Conservation (phyloP, 2,888 invertebrate species). For the Apeira syringaria region DNA sequence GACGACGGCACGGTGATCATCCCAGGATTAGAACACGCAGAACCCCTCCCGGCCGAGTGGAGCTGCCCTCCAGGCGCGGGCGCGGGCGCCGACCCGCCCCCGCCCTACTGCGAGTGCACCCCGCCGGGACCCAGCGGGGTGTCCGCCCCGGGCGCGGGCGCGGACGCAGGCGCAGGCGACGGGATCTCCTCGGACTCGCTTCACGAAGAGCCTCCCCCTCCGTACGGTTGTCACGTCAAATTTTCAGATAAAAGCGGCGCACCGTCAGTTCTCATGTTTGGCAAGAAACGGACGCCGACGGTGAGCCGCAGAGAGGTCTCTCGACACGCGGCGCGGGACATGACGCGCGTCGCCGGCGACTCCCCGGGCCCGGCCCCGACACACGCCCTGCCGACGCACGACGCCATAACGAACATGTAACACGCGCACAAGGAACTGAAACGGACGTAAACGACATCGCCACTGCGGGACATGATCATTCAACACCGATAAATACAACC, state of each 20-base stretch:
- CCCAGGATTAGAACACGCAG: neutral
- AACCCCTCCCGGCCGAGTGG: slow-evolving; percentile 1
- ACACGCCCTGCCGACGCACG: too few species aligned
- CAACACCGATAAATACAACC: too few species aligned
- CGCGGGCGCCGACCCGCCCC: slow-evolving; percentile 50
- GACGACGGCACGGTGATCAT: slow-evolving; percentile 8
- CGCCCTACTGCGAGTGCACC: slow-evolving; percentile 58
- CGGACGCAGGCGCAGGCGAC: neutral
- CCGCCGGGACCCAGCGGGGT: neutral
- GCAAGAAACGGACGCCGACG: slow-evolving; percentile 22
- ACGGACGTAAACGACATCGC: neutral
- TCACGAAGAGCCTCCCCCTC: slow-evolving; percentile 61
- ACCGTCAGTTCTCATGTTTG: slow-evolving; percentile 46
- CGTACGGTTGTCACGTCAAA: slow-evolving; percentile 58
- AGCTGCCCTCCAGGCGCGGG: too few species aligned
- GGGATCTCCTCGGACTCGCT: neutral
- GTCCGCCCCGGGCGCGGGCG: neutral
- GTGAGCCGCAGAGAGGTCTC: slow-evolving; percentile 3
- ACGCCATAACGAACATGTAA: too few species aligned
- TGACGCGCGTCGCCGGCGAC: too few species aligned
- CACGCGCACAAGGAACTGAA: neutral
- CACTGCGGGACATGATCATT: too few species aligned
- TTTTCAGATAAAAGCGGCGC: slow-evolving; percentile 46
- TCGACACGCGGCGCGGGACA: too few species aligned
- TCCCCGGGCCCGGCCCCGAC: too few species aligned